These are phyloP conservation scores for Pangasius krempfi DNA, from an alignment of 2,797 vertebrate genomes.

Conservation along the genomic window DNA sequence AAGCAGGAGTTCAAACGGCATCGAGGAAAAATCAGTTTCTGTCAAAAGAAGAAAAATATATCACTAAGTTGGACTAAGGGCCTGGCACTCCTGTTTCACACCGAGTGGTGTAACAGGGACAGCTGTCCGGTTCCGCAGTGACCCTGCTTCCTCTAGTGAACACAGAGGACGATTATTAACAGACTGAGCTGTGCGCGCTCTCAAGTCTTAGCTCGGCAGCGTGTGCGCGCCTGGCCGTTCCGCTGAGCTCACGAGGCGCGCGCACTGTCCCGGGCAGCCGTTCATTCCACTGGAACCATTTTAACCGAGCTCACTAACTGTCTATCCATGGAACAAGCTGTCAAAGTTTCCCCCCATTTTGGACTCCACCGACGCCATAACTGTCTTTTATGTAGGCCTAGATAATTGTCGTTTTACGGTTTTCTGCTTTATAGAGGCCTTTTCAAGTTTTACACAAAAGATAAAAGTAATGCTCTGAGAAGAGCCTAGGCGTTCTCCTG, in stretches of 20 bases:
- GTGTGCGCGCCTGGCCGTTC: conserved; percentile 11
- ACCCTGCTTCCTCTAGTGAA: not conserved
- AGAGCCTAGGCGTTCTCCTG: conserved; percentile 25
- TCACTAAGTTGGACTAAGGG: not conserved
- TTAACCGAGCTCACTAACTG: conserved; percentile 42
- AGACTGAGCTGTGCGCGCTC: not conserved
- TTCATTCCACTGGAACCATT: conserved; percentile 71
- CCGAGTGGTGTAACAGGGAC: not conserved
- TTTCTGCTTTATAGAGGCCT: conserved; percentile 32
- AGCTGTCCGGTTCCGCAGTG: not conserved
- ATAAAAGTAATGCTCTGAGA: conserved; percentile 38
- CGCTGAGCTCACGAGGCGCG: conserved; percentile 31
- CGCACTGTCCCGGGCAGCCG: conserved; percentile 56
- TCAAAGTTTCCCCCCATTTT: conserved; percentile 41
- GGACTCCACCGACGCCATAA: conserved; percentile 32
- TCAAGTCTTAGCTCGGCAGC: not conserved
- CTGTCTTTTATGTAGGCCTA: conserved; percentile 30
- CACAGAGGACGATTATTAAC: conserved; percentile 2
- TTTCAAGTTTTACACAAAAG: conserved; percentile 44
- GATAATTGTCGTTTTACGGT: conserved; percentile 44
- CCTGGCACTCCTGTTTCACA: not conserved
- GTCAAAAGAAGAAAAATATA: not conserved
- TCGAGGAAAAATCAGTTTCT: not conserved
- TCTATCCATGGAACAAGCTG: conserved; percentile 47
- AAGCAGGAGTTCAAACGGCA: not conserved